Evolutionary conservation across 2,797 vertebrate species (phyloP), one percentile per base, ranked within the genome.

Genomic region (Premnoplex brunnescens): DNA sequence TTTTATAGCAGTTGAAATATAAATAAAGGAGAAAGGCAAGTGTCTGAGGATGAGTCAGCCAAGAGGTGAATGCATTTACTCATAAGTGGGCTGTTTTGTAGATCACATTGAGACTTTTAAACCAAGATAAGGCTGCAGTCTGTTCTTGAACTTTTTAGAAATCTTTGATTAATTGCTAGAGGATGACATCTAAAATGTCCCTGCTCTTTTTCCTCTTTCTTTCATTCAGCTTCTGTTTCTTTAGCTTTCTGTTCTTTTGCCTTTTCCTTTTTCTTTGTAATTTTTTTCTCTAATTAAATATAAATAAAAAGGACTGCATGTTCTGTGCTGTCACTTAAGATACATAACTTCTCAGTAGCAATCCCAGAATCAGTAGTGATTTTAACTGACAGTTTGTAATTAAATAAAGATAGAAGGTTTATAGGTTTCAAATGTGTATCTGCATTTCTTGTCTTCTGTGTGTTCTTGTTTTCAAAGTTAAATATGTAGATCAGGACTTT

Each of bases 41-140:
- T 86, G 80, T 84, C 93, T 94, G 86, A 87, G 63, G 80, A 94
- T 95, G 95, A 97, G 90, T 95, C 96, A 97, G 94, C 94, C 93
- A 87, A 91, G 88, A 88, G 92, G 88, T 91, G 88, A 93, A 82
- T 87, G 86, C 80, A 73, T 91, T 91, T 97, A 59, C 80, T 91
- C 24, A 2, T 85, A 94, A 96, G 85, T 87, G 74, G 88, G 77
- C 86, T 95, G 91, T 76, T 93, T 85, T 67, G 74, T 74, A 87
- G 83, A 94, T 95, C 90, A 82, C 80, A 82, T 39, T 0, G 15
- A 87, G 84, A 44, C 77, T 93, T 60, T 66, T 80, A 74, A 94
- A 93, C 41, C 48, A 79, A 95, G 93, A 96, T 94, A 95, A 93
- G 81, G 80, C 92, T 91, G 59, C 63, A 82, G 24, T 76, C 85